These are phyloP conservation scores for Petrophora chlorosata DNA, from an alignment of 2,888 invertebrate species.

Conservation along the genomic window DNA sequence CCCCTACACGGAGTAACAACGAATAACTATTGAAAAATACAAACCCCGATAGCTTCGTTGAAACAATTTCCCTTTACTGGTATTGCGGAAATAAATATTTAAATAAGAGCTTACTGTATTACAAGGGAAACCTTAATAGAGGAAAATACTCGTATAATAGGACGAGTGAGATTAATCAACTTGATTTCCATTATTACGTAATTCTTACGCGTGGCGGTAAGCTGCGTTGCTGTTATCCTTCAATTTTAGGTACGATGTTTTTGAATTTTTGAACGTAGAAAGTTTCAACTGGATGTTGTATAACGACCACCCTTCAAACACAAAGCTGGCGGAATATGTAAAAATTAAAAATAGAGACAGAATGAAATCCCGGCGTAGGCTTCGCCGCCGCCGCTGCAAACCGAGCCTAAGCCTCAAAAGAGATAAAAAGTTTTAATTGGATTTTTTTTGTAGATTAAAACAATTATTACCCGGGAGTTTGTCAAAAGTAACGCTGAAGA, in stretches of 20 bases:
- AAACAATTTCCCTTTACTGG: constrained; percentile 32
- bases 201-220: constrained; percentile 10
- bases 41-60: constrained; percentile 30
- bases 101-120: constrained; percentile 26
- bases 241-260: constrained; percentile 13
- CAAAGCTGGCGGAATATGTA: constrained; percentile 37
- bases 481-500: constrained; percentile 53
- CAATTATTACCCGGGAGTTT: constrained; percentile 65
- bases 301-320: constrained; percentile 26
- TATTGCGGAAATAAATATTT: constrained; percentile 32
- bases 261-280: constrained; percentile 8
- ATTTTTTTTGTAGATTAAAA: constrained; percentile 73
- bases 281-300: constrained; percentile 17
- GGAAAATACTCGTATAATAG: constrained; percentile 19
- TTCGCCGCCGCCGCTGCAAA: constrained; percentile 48
- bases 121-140: constrained; percentile 23
- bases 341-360: constrained; percentile 45
- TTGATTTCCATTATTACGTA: constrained; percentile 22
- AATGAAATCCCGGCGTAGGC: constrained; percentile 42
- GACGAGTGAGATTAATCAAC: constrained; percentile 21
- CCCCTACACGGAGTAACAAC: constrained; percentile 41
- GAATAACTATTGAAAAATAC: constrained; percentile 61
- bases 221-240: constrained; percentile 12
- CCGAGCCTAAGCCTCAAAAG: constrained; percentile 62
- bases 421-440: constrained; percentile 75